Conservation (phyloP, 2,113 vertebrate species). For the Mandrillus leucophaeus region DNA sequence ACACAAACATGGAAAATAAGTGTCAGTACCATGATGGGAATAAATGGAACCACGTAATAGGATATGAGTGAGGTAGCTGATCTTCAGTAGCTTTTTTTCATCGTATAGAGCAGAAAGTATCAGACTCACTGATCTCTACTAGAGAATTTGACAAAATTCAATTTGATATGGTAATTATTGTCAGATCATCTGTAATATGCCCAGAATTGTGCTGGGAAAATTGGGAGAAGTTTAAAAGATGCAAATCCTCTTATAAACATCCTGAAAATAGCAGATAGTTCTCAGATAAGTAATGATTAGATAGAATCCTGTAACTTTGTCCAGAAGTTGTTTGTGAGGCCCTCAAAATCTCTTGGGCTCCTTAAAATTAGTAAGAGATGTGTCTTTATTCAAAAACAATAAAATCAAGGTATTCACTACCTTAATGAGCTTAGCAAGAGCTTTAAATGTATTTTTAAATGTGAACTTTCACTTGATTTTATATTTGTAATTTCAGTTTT, state of each 20-base stretch:
- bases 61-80: too few relatives aligned
- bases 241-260: not conserved
- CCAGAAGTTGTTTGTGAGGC: not conserved
- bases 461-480: not conserved
- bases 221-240: not conserved
- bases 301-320: not conserved
- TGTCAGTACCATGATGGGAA: not conserved
- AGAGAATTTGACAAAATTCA: not conserved
- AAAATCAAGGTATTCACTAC: not conserved
- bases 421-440: not conserved
- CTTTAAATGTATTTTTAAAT: not conserved
- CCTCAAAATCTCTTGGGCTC: not conserved
- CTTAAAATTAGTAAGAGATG: not conserved
- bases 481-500: not conserved
- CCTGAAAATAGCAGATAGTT: not conserved
- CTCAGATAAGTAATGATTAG: not conserved
- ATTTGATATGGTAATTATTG: not conserved
- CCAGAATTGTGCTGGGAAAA: not conserved
- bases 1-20: not conserved
- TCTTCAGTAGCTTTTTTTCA: not conserved
- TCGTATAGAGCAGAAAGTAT: not conserved
- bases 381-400: not conserved
- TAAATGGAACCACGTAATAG: not conserved
- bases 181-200: not conserved
- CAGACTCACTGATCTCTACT: not conserved